A percentile compares a stretch with the other conserved stretches of the same genome.
phyloP scores from a whole-genome alignment of 2,113 vertebrate genomes.

The Vulpes vulpes region DNA sequence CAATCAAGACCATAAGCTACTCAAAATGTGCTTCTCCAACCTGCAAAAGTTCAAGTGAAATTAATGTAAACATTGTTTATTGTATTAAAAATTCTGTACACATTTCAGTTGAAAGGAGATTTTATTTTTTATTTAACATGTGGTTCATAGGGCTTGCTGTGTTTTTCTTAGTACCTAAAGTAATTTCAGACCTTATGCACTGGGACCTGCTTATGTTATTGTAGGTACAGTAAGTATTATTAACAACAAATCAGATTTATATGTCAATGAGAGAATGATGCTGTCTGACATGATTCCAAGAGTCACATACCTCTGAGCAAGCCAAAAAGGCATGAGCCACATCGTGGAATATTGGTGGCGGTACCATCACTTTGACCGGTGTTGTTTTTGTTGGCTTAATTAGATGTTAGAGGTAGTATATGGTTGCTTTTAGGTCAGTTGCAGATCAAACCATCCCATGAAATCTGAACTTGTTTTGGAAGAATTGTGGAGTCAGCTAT shows the following conservation, averaged over 20 bases:
- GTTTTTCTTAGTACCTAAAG: constrained; percentile 2
- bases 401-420: not conserved
- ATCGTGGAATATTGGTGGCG: not conserved
- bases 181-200: constrained; percentile 30
- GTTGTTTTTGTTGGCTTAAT: not conserved
- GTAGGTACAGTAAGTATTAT: constrained; percentile 28
- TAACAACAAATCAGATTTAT: constrained; percentile 54
- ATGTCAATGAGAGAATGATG: constrained; percentile 24
- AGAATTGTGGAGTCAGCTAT: not conserved
- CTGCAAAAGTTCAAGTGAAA: constrained; percentile 35
- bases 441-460: not conserved
- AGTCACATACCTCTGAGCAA: not conserved
- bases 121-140: constrained; percentile 73
- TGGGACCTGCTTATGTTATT: constrained; percentile 32
- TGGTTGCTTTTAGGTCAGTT: not conserved
- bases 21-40: not conserved
- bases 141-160: not conserved
- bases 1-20: constrained; percentile 37
- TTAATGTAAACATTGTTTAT: constrained; percentile 64
- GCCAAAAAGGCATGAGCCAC: not conserved
- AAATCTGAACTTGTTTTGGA: not conserved
- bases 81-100: constrained; percentile 44
- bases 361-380: not conserved
- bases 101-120: constrained; percentile 2
- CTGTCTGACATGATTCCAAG: not conserved